Evolutionary conservation across 1,140 invertebrate genomes (phyloP), one percentile per base, ranked within the genome.

Genomic region (Leptopilina boulardi): DNA sequence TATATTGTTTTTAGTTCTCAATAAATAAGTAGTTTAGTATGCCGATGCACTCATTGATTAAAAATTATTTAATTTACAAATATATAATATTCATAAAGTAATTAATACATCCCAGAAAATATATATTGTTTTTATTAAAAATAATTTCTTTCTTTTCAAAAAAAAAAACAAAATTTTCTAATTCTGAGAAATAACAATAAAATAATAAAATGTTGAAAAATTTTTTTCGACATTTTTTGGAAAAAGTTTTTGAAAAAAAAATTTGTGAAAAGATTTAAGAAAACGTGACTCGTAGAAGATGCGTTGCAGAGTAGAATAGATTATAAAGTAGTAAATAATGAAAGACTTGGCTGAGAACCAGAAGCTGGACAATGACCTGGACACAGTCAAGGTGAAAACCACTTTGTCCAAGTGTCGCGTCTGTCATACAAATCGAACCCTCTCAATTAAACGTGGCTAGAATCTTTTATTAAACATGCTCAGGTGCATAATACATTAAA

Each of bases 371-470:
- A 81, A 84, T 84, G 82, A 86, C 83, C 78, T 78, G 83, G 51
- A 76, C 81, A 82, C 71, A 82, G 81, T 86, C 85, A 86, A 86
- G 85, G 83, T 86, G 83, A 86, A 79, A 80, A 82, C 77, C 80
- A 82, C 80, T 77, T 81, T 71, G 71, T 75, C 77, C 71, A 81
- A 75, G 75, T 75, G 76, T 75, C 71, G 81, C 77, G 59, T 30
- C 78, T 76, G 80, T 82, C 82, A 81, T 83, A 83, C 74, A 56
- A 83, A 83, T 80, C 76, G 78, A 81, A 84, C 76, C 74, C 71
- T 77, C 82, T 80, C 76, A 77, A 75, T 9, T 38, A 38, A 8
- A 83, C 79, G 82, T 83, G 82, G 76, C 75, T 54, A 44, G 82
- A 81, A 83, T 83, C 70, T 70, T 66, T 23, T n/a, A 66, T 4